phyloP scores from a whole-genome alignment of 2,797 vertebrate species.

The Artibeus lituratus region DNA sequence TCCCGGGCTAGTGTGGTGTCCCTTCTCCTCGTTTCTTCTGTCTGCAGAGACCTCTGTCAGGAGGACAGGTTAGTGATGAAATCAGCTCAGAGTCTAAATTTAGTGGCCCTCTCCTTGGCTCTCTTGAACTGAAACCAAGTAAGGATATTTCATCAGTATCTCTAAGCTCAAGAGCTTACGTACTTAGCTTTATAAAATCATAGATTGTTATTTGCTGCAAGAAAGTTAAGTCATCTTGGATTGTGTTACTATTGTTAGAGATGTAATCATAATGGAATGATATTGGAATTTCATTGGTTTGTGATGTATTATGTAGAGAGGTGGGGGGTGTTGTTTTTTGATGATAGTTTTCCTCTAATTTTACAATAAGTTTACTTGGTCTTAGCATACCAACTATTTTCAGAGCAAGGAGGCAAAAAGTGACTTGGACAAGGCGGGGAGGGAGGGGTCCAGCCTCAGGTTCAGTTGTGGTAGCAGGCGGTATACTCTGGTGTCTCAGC shows the following conservation, averaged over 20 bases:
- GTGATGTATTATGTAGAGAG: background rate
- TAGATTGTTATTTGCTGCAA: background rate
- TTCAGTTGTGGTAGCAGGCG: background rate
- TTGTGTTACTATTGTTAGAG: background rate
- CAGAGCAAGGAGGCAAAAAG: background rate
- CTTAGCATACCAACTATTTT: background rate
- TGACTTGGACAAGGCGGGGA: background rate
- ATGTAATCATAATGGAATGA: background rate
- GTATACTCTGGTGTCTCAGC: background rate
- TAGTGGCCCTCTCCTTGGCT: slow-evolving; percentile 67
- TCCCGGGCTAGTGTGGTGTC: slow-evolving; percentile 42
- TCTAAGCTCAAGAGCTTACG: slow-evolving; percentile 28
- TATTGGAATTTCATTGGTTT: background rate
- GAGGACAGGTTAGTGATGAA: slow-evolving; percentile 77
- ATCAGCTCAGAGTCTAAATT: slow-evolving; percentile 77
- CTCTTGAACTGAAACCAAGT: slow-evolving; percentile 61
- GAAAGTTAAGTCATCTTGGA: slow-evolving; percentile 12
- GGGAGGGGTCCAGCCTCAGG: background rate
- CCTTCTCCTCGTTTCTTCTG: slow-evolving; percentile 60
- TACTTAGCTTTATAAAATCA: slow-evolving; percentile 50
- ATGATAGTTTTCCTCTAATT: background rate
- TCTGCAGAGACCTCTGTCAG: slow-evolving; percentile 61
- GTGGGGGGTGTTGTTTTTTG: background rate
- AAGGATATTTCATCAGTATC: slow-evolving; percentile 55
- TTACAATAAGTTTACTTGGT: slow-evolving; percentile 22